Conservation (phyloP, 2,888 invertebrate genomes). For the Hipparchia sbordonii region DNA sequence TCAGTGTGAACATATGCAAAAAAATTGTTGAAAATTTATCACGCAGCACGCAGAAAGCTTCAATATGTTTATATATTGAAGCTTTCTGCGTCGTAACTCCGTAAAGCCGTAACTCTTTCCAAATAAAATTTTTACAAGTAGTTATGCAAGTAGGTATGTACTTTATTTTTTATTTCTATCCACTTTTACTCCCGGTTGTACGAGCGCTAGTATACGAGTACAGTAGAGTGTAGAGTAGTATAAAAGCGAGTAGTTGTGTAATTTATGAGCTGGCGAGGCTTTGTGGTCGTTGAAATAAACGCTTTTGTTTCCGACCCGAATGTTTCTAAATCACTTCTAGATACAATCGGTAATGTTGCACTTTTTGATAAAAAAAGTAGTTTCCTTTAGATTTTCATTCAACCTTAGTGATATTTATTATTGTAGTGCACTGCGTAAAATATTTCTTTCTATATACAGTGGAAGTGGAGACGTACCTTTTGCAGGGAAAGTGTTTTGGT, state of each 20-base stretch:
- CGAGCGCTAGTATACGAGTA: constrained; percentile 25
- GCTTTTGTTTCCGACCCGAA: constrained; percentile 55
- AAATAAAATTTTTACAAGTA: background rate
- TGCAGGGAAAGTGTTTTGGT: background rate
- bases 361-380: constrained; percentile 42
- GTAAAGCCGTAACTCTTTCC: too few relatives aligned
- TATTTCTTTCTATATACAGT: background rate
- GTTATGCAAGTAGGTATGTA: background rate
- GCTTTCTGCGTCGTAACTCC: too few relatives aligned
- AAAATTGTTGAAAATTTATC: too few relatives aligned
- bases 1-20: too few relatives aligned
- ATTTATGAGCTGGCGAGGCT: constrained; percentile 56
- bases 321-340: constrained; percentile 66
- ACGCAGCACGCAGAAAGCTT: too few relatives aligned
- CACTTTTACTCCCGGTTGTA: constrained; percentile 31
- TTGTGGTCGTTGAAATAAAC: constrained; percentile 57
- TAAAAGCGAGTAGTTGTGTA: constrained; percentile 44
- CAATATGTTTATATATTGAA: too few relatives aligned
- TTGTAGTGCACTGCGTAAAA: background rate
- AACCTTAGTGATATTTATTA: background rate
- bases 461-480: background rate
- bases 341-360: constrained; percentile 58
- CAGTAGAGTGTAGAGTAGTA: constrained; percentile 28
- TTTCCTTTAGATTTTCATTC: constrained; percentile 3
- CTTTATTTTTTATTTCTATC: background rate